These are phyloP conservation scores for Pharmacophagus antenor DNA, from an alignment of 2,888 invertebrate species.

Conservation along the genomic window DNA sequence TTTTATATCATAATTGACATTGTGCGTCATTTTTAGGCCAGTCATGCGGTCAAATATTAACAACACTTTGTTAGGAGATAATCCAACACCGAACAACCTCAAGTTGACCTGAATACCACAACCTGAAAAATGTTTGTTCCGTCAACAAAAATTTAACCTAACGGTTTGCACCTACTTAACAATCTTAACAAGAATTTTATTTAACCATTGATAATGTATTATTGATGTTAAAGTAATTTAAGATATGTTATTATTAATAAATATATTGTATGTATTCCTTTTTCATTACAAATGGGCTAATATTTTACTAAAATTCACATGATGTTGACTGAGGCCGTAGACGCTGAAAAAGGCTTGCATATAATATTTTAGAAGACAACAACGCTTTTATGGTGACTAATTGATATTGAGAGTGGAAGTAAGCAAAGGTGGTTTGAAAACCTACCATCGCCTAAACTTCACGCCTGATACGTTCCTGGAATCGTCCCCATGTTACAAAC, in stretches of 20 bases:
- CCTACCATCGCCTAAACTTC: no score
- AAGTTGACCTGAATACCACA: conserved; percentile 53
- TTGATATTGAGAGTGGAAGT: no score
- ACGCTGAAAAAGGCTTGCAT: no score
- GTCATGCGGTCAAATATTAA: conserved; percentile 35
- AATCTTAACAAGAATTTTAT: conserved; percentile 31
- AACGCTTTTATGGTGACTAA: no score
- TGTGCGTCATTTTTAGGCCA: conserved; percentile 9
- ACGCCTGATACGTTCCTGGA: no score
- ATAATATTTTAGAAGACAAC: no score
- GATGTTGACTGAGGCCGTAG: no score
- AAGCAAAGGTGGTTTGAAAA: no score
- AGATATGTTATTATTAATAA: background rate
- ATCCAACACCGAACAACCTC: conserved; percentile 48
- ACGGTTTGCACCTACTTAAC: conserved; percentile 34
- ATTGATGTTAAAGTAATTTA: background rate
- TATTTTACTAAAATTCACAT: no score
- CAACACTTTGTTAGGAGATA: conserved; percentile 51
- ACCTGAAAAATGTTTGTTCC: conserved; percentile 49
- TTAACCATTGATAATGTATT: conserved; percentile 17
- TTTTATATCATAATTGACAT: conserved; percentile 6
- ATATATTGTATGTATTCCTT: no score
- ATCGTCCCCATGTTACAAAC: no score
- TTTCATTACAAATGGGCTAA: no score
- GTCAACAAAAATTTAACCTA: conserved; percentile 43